phyloP scores from a whole-genome alignment of 2,797 vertebrate species.

The Acropternis orthonyx region DNA sequence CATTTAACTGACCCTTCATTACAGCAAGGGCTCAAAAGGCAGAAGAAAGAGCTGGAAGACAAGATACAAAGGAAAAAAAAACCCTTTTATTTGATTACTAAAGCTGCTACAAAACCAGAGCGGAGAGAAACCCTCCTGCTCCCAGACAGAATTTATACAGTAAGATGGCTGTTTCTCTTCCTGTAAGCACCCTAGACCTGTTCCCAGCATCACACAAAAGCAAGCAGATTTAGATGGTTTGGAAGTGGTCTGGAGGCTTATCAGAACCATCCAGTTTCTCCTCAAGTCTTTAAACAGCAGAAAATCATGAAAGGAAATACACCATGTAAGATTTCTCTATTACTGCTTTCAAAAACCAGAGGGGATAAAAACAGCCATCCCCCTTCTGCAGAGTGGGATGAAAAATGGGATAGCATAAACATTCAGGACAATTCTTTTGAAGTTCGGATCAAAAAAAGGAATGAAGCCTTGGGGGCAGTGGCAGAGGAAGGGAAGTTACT shows the following conservation, averaged over 20 bases:
- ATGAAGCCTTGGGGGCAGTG: background rate
- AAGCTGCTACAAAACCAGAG: background rate
- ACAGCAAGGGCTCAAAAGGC: background rate
- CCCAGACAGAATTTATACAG: background rate
- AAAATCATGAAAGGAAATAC: background rate
- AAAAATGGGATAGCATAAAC: background rate
- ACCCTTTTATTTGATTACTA: background rate
- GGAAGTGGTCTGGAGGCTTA: background rate
- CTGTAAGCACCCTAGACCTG: background rate
- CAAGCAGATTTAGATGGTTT: background rate
- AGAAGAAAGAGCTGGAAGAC: background rate
- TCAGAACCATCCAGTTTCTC: background rate
- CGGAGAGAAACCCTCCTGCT: background rate
- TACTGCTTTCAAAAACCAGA: background rate
- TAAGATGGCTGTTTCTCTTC: background rate
- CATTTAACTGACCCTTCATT: background rate
- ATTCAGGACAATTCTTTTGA: slow-evolving; percentile 8
- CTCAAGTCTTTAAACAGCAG: background rate
- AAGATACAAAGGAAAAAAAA: background rate
- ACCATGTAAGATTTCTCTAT: background rate
- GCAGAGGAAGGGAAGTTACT: background rate
- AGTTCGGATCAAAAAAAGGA: background rate
- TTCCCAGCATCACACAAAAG: background rate
- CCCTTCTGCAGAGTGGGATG: background rate
- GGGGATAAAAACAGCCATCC: background rate